A percentile compares a stretch with the other conserved stretches of the same genome.
Conservation (phyloP, 2,888 invertebrate species). For the Rhyacophila evoluta region DNA sequence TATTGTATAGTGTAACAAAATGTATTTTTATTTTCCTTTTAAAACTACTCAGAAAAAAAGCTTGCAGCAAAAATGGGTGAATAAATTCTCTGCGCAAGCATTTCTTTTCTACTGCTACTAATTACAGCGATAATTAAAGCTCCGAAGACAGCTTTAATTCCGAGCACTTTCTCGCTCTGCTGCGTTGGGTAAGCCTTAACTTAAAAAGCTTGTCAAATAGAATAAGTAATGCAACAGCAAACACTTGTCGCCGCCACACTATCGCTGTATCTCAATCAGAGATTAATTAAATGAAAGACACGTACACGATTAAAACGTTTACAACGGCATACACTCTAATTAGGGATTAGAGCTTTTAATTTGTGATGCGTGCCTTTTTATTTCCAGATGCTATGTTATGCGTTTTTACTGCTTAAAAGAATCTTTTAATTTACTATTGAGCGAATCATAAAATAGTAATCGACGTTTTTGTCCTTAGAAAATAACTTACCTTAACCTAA, state of each 20-base stretch:
- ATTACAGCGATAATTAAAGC: neutral
- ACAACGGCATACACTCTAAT: neutral
- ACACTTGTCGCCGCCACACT: neutral
- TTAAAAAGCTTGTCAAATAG: neutral
- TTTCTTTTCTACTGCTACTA: neutral
- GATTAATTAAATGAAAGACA: conserved; percentile 9
- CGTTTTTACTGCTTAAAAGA: no score
- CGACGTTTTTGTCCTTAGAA: no score
- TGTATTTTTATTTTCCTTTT: no score
- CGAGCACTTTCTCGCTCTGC: neutral
- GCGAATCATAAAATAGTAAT: no score
- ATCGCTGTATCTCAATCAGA: conserved; percentile 1
- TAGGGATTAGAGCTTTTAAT: neutral
- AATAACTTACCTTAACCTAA: no score
- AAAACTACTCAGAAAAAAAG: no score
- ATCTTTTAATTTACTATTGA: no score
- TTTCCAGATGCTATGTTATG: no score
- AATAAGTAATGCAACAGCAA: conserved; percentile 7
- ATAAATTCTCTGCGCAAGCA: no score
- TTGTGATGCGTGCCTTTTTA: neutral
- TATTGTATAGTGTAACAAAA: no score
- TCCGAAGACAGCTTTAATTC: neutral
- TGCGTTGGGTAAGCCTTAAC: neutral
- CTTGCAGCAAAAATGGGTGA: no score
- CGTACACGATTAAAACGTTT: neutral